Evolutionary conservation across 2,888 invertebrate species (phyloP).

Genomic region (Rhogogaster chlorosoma): DNA sequence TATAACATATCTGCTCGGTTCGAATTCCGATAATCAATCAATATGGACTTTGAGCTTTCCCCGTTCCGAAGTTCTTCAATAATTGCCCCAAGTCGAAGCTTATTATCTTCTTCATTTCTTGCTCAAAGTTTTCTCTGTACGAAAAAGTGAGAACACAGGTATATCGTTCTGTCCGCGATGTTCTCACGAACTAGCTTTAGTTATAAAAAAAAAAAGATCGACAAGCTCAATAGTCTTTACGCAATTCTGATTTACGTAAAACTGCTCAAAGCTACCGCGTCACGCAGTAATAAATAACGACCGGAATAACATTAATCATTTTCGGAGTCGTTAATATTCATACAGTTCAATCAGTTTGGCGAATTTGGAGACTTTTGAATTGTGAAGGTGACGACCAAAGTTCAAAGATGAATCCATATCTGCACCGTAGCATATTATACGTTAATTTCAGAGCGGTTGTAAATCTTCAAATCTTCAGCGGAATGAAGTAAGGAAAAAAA

Average conservation of each 20-base stretch:
- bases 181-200: not conserved
- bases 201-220: not conserved
- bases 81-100: not conserved
- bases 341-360: not conserved
- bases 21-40: constrained; percentile 18
- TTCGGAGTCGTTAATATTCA: not conserved
- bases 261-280: not conserved
- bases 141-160: not conserved
- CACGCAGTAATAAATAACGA: constrained; percentile 1
- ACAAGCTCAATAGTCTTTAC: not conserved
- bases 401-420: not conserved
- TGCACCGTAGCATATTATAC: not conserved
- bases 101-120: not conserved
- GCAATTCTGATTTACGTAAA: constrained; percentile 16
- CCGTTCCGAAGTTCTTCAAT: not conserved
- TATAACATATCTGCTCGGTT: not conserved
- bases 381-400: not conserved
- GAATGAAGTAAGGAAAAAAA: not conserved
- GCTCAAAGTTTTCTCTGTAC: not conserved
- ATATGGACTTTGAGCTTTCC: not conserved
- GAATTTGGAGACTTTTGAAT: not conserved
- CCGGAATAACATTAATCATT: constrained; percentile 19
- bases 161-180: not conserved
- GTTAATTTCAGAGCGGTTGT: not conserved
- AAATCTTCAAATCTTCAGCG: not conserved